Conservation (phyloP, 1,140 invertebrate genomes). For the Chymomyza costata region DNA sequence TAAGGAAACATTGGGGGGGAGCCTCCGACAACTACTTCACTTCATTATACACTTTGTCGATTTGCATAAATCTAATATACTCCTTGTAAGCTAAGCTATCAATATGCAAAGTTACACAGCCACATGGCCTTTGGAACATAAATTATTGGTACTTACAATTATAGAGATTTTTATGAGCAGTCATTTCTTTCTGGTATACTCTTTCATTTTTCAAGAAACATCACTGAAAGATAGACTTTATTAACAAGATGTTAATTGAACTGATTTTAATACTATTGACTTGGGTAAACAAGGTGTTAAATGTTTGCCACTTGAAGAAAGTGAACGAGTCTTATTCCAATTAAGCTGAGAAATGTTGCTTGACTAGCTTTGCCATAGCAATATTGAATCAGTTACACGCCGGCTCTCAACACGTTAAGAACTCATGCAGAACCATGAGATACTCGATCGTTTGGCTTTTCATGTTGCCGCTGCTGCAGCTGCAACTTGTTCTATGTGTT, state of each 20-base stretch:
- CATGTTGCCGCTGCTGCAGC: not conserved
- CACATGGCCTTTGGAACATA: too few relatives aligned
- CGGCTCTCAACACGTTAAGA: not conserved
- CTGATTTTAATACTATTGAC: conserved; percentile 27
- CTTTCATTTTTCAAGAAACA: too few relatives aligned
- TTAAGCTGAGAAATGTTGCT: conserved; percentile 4
- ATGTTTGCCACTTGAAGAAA: not conserved
- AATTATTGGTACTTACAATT: too few relatives aligned
- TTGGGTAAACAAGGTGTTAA: too few relatives aligned
- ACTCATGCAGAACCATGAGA: not conserved
- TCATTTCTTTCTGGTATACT: too few relatives aligned
- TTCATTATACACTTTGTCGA: too few relatives aligned
- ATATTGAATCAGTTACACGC: not conserved
- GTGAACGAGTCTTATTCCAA: not conserved
- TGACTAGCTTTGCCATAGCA: not conserved
- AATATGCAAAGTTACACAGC: too few relatives aligned
- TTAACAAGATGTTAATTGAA: conserved; percentile 45
- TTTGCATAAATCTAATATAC: too few relatives aligned
- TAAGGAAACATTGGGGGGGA: too few relatives aligned
- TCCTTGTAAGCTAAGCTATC: too few relatives aligned
- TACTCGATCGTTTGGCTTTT: conserved; percentile 36
- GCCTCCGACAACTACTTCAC: too few relatives aligned
- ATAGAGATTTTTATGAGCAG: too few relatives aligned
- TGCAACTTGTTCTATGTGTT: not conserved
- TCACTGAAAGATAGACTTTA: conserved; percentile 9